These are phyloP conservation scores for Fregata magnificens DNA, from an alignment of 2,113 vertebrate genomes.

Conservation along the genomic window DNA sequence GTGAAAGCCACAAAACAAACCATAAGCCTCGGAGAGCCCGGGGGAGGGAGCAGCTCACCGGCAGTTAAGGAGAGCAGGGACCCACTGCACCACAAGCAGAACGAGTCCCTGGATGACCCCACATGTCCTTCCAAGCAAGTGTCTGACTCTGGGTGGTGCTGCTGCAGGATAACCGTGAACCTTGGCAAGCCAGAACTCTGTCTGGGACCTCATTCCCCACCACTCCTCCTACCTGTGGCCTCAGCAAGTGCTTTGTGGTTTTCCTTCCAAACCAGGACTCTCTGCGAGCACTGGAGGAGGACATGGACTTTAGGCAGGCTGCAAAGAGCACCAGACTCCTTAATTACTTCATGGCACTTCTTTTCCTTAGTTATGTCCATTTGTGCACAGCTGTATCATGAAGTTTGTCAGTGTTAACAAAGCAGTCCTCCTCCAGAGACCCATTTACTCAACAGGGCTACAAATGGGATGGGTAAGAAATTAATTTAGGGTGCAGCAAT, in stretches of 20 bases:
- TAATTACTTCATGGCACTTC: neutral
- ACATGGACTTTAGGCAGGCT: conserved; percentile 11
- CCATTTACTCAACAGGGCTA: neutral
- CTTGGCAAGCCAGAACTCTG: neutral
- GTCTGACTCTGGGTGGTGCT: neutral
- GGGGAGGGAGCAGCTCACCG: neutral
- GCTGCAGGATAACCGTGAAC: neutral
- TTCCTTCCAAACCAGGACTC: neutral
- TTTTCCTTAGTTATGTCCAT: neutral
- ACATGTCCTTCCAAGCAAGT: accelerated
- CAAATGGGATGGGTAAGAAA: conserved; percentile 5
- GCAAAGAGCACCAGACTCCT: conserved; percentile 15
- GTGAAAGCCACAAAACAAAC: neutral
- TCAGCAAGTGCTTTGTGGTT: neutral
- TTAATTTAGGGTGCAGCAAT: neutral
- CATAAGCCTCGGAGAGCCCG: neutral
- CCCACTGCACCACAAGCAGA: neutral
- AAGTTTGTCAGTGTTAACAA: conserved; percentile 10
- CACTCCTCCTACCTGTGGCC: neutral
- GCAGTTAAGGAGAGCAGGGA: neutral
- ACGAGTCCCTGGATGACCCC: neutral
- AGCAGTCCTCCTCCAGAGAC: neutral
- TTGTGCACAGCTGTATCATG: neutral
- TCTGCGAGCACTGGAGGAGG: neutral
- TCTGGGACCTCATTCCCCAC: neutral